Base-by-base conservation (phyloP, 2,888 invertebrate genomes). In the Xylota segnis region DNA sequence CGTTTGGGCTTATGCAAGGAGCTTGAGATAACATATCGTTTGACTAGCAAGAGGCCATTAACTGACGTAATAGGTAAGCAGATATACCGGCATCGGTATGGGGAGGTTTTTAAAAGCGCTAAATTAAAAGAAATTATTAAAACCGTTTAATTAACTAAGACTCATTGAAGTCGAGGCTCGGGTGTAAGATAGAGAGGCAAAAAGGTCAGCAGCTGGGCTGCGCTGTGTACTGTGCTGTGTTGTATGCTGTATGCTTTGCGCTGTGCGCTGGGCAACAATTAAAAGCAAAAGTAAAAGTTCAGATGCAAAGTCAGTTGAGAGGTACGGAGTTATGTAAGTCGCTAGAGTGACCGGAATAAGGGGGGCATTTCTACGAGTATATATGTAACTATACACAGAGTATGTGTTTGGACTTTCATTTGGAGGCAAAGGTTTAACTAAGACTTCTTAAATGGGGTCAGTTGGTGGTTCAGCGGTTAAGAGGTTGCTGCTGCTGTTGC, bases 211-310 rank as follows among this genome's bases (percentile, higher is more conserved):
- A 23, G 56, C n/a, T 58, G 47, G 32, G n/a, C 66, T 50, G 52
- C 27, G n/a, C 29, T 23, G 23, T 23, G 2, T 23, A 3, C 3
- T 23, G 23, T 23, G 3, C 23, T 23, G 23, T 23, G 3, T 23
- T 23, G 23, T 23, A 23, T 23, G 16, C 10, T 37, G 10, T n/a
- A n/a, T n/a, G n/a, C n/a, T n/a, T n/a, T n/a, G n/a, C n/a, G 16
- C 10, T 37, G 10, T 37, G 54, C 29, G 54, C 58, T 58, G 68
- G 58, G 58, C 58, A 86, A 66, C 70, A 84, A 76, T 76, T 81
- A 81, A 86, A 86, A 54, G 43, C 14, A 29, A 72, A 86, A 86
- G 81, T 81, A 86, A 86, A 86, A 86, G 81, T 86, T 75, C 58
- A 58, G 43, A 58, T 43, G 47, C 56, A 72, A 54, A 50, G 32